Evolutionary conservation across 2,797 vertebrate genomes (phyloP).

Genomic region (Acanthurus tractus): DNA sequence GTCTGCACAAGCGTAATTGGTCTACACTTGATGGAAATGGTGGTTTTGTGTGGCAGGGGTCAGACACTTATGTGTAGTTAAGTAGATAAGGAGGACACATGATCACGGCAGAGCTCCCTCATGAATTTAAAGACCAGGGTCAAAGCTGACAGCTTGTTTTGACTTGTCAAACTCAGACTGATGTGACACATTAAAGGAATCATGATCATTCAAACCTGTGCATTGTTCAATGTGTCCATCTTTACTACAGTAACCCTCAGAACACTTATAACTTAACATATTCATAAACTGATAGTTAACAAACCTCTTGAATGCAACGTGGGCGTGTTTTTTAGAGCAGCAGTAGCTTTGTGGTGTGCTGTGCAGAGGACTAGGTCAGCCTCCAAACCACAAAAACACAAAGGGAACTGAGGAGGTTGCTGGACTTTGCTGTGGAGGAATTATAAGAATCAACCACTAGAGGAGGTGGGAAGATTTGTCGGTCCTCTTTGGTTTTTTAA

Average conservation of each 20-base stretch:
- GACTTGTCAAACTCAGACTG: constrained; percentile 42
- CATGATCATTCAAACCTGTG: constrained; percentile 43
- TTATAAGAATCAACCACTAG: constrained; percentile 41
- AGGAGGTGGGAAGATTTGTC: constrained; percentile 42
- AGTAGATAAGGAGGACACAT: constrained; percentile 19
- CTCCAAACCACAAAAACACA: constrained; percentile 53
- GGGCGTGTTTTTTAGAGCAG: constrained; percentile 43
- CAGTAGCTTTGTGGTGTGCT: constrained; percentile 39
- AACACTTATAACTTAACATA: constrained; percentile 43
- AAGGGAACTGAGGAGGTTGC: constrained; percentile 50
- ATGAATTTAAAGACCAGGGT: constrained; percentile 40
- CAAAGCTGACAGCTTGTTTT: constrained; percentile 28
- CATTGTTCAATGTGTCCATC: constrained; percentile 30
- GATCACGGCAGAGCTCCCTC: constrained; percentile 28
- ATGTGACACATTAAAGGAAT: constrained; percentile 45
- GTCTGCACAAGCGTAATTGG: constrained; percentile 30
- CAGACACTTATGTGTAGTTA: constrained; percentile 32
- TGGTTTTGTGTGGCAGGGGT: constrained; percentile 32
- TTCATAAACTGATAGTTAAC: constrained; percentile 39
- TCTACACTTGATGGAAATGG: constrained; percentile 37
- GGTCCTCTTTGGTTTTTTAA: constrained; percentile 32
- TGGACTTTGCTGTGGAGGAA: constrained; percentile 38
- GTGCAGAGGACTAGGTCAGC: constrained; percentile 29
- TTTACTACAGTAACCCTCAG: constrained; percentile 34
- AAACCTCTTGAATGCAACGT: constrained; percentile 39